Evolutionary conservation across 2,113 vertebrate species (phyloP), one percentile per base, ranked within the genome.

Genomic region (Pithys albifrons): DNA sequence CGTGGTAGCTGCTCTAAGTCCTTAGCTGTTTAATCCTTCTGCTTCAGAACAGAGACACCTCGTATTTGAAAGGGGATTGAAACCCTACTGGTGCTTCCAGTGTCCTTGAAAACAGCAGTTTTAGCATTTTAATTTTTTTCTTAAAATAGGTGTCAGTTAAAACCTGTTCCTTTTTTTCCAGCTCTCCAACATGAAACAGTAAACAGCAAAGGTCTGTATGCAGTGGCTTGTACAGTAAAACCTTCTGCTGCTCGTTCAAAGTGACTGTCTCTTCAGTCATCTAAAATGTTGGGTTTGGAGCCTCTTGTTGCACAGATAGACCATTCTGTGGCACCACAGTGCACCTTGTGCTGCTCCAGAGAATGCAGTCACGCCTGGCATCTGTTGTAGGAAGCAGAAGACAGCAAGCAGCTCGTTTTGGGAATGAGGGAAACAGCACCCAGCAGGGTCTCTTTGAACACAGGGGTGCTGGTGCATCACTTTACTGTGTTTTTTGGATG

Each of bases 231-330:
- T 64, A 37, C 35, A 37, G 52, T 43, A 59, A 82, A 79, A 37
- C 54, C 70, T 65, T 15, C 39, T 1, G 1, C 49, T 89, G 58
- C 37, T 45, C 18, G 4, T 54, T 73, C 29, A 54, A 27, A 64
- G 28, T 15, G 39, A 5, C 0, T 0, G 73, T 69, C 35, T 88
- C 55, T 75, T n/a, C 0, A 6, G 8, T 37, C 35, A 33, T 15
- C 0, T 19, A 1, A 20, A 39, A n/a, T 6, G n/a, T 28, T 62
- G 45, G 20, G 86, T 80, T 73, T 62, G 37, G 73, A 70, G 64
- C 37, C 14, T 65, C 7, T 35, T 17, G 24, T 55, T 61, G 64
- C 17, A 37, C n/a, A 35, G 41, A 11, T 25, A 62, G 61, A 64
- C 37, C 18, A 4, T 24, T 41, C 12, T 0, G 0, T 48, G 51